Percentiles rank a stretch among this genome's conserved stretches.
Evolutionary conservation across 1,140 invertebrate genomes (phyloP).

Genomic region (Drosophila pandora): DNA sequence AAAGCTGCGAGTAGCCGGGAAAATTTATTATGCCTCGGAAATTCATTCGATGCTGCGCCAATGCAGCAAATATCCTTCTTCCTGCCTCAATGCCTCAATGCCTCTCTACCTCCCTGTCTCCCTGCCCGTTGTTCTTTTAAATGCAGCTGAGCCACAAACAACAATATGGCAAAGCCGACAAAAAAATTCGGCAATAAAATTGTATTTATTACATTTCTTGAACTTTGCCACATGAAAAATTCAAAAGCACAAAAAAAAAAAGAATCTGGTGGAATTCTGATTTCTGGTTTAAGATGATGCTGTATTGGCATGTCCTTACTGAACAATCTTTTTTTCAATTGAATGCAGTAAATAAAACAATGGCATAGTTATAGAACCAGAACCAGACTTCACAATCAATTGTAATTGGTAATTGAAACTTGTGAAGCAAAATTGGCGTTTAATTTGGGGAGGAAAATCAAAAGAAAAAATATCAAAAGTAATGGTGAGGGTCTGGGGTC

Average conservation of each 20-base stretch:
- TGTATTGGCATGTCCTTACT: slow-evolving; percentile 12
- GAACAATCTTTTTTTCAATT: slow-evolving; percentile 47
- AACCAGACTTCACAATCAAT: slow-evolving; percentile 14
- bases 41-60: slow-evolving; percentile 64
- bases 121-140: slow-evolving; percentile 35
- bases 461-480: slow-evolving; percentile 1
- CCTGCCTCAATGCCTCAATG: neutral
- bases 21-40: slow-evolving; percentile 66
- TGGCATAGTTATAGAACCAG: slow-evolving; percentile 14
- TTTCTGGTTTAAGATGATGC: neutral
- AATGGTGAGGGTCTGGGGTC: neutral
- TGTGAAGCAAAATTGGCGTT: slow-evolving; percentile 46
- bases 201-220: slow-evolving; percentile 73
- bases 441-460: slow-evolving; percentile 20
- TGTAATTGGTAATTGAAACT: slow-evolving; percentile 54
- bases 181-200: slow-evolving; percentile 69
- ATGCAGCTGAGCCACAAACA: slow-evolving; percentile 52
- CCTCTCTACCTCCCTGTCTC: neutral
- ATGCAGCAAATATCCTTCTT: slow-evolving; percentile 43
- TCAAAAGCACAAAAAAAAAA: slow-evolving; percentile 34
- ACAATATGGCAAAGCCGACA: slow-evolving; percentile 39
- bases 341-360: slow-evolving; percentile 47
- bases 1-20: slow-evolving; percentile 45
- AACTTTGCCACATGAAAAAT: slow-evolving; percentile 61
- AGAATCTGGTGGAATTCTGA: neutral